phyloP scores from a whole-genome alignment of 2,113 vertebrate species.

The Oryzias melastigma region DNA sequence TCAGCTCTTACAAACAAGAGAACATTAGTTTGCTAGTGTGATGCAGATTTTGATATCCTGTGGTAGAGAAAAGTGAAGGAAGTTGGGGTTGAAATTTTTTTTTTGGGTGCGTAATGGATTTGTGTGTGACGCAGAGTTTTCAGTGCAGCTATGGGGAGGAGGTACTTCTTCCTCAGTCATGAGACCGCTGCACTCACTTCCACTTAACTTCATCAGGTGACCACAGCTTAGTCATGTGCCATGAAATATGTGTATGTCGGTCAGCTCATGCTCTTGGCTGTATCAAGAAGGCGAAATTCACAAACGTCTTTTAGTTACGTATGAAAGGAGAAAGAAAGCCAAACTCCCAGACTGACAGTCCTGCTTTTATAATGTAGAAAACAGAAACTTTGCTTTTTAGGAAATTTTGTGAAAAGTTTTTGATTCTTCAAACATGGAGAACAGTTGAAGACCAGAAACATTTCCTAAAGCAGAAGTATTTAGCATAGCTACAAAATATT shows the following conservation, averaged over 20 bases:
- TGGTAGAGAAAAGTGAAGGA: neutral
- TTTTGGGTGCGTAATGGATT: too few relatives aligned
- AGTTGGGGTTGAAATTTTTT: constrained; percentile 4
- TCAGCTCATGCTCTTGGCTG: neutral
- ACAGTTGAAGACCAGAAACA: too few relatives aligned
- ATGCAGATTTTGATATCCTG: too few relatives aligned
- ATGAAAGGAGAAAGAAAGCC: neutral
- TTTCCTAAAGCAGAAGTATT: too few relatives aligned
- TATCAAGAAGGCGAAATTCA: constrained; percentile 1
- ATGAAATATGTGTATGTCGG: constrained; percentile 19
- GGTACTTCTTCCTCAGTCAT: constrained; percentile 65
- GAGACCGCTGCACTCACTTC: constrained; percentile 67
- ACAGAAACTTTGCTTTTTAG: too few relatives aligned
- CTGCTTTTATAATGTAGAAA: too few relatives aligned
- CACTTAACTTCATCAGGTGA: constrained; percentile 72
- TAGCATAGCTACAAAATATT: too few relatives aligned
- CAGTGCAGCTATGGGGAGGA: neutral
- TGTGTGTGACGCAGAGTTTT: constrained; percentile 8
- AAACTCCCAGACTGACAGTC: too few relatives aligned
- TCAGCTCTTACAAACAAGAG: too few relatives aligned
- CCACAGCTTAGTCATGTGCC: constrained; percentile 63
- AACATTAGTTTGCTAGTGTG: too few relatives aligned
- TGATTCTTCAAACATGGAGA: too few relatives aligned
- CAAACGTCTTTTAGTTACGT: constrained; percentile 4
- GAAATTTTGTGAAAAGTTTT: neutral